A percentile compares a stretch with the other conserved stretches of the same genome.
Evolutionary conservation across 1,140 invertebrate genomes (phyloP).

Genomic region (Triops cancriformis): DNA sequence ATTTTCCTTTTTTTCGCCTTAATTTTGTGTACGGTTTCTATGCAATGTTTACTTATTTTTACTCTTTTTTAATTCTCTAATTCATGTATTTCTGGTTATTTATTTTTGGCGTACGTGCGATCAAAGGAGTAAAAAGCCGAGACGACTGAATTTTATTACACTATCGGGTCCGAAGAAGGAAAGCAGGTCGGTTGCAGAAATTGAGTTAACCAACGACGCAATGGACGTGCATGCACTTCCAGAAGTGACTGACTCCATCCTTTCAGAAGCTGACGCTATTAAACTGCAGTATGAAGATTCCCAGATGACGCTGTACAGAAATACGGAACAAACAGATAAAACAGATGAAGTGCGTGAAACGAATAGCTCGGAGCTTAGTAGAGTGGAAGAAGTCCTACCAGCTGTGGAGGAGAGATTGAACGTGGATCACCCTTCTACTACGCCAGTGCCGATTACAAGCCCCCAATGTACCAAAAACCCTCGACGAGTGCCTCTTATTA

Average conservation of each 20-base stretch:
- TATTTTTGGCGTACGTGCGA: too few relatives aligned
- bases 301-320: conserved; percentile 17
- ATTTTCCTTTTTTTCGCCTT: too few relatives aligned
- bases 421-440: neutral
- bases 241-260: neutral
- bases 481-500: conserved; percentile 26
- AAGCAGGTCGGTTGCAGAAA: neutral
- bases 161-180: neutral
- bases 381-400: neutral
- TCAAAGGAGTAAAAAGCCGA: neutral
- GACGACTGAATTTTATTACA: neutral
- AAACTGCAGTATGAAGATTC: conserved; percentile 24
- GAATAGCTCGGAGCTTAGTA: neutral
- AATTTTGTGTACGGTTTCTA: too few relatives aligned
- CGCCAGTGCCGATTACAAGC: neutral
- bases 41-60: too few relatives aligned
- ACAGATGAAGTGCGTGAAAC: neutral
- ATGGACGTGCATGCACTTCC: conserved; percentile 10
- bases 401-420: neutral
- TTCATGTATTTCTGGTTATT: too few relatives aligned
- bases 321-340: neutral
- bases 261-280: neutral
- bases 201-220: conserved; percentile 2
- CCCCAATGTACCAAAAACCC: conserved; percentile 5
- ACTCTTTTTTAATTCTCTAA: too few relatives aligned